A percentile compares a stretch with the other conserved stretches of the same genome.
These are phyloP conservation scores for Dryocosmus kuriphilus DNA, from an alignment of 2,888 invertebrate species.

Conservation along the genomic window DNA sequence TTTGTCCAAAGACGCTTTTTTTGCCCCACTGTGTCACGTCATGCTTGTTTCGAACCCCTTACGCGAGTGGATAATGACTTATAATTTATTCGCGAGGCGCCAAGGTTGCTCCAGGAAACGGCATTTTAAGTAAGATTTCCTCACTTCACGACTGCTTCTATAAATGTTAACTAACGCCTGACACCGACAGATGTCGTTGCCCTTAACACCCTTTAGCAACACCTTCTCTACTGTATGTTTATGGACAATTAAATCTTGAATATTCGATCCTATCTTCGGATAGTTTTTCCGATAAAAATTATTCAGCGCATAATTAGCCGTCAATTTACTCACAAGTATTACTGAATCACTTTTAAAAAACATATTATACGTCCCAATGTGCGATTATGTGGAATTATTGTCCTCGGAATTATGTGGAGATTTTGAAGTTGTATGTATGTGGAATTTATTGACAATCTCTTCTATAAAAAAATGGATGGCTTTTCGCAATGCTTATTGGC, in stretches of 20 bases:
- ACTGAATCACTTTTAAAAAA: too few species aligned
- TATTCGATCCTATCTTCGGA: constrained; percentile 5
- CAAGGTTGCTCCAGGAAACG: constrained; percentile 10
- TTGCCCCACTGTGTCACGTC: too few species aligned
- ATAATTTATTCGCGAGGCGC: constrained; percentile 17
- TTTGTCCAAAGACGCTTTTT: too few species aligned
- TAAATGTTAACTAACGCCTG: not conserved
- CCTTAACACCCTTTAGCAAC: not conserved
- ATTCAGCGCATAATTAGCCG: not conserved
- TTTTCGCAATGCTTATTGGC: too few species aligned
- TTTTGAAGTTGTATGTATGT: too few species aligned
- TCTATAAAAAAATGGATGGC: too few species aligned
- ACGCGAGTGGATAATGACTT: constrained; percentile 18
- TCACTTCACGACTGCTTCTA: constrained; percentile 19
- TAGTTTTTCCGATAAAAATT: not conserved
- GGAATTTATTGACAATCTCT: too few species aligned
- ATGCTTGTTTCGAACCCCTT: constrained; percentile 23
- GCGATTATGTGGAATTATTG: too few species aligned
- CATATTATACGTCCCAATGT: too few species aligned
- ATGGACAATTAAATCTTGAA: constrained; percentile 29
- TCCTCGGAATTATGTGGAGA: too few species aligned
- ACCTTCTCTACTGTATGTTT: constrained; percentile 7
- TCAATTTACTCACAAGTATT: not conserved
- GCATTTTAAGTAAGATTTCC: constrained; percentile 29
- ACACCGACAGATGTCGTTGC: constrained; percentile 3